Conservation (phyloP, 2,888 invertebrate species). For the Drosophila affinis region DNA sequence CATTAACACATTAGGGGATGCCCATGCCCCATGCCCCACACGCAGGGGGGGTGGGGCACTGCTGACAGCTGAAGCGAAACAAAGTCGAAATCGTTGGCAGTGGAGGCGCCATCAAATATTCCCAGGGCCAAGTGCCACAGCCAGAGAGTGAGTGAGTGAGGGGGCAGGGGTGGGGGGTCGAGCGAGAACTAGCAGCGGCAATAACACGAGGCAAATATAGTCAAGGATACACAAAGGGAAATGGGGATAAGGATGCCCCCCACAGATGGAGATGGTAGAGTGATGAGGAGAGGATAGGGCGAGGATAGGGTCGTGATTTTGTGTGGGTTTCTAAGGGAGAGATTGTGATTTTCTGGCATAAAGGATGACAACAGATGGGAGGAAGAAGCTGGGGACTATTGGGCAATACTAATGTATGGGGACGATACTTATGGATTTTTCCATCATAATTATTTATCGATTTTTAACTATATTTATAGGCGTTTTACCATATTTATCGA, state of each 20-base stretch:
- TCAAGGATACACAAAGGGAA: slow-evolving; percentile 3
- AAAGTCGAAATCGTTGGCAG: slow-evolving; percentile 29
- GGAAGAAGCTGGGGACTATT: too few species aligned
- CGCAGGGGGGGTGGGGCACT: neutral
- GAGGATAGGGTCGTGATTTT: neutral
- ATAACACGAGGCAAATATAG: slow-evolving; percentile 17
- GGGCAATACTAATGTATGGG: too few species aligned
- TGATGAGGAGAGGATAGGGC: neutral
- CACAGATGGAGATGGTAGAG: neutral
- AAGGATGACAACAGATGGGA: too few species aligned
- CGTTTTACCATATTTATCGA: too few species aligned
- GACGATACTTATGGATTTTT: too few species aligned
- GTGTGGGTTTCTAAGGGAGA: neutral
- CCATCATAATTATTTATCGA: too few species aligned
- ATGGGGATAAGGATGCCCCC: slow-evolving; percentile 19
- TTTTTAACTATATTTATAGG: too few species aligned
- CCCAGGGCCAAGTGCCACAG: slow-evolving; percentile 45
- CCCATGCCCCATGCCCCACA: neutral
- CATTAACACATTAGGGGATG: slow-evolving; percentile 78
- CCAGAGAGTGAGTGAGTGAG: neutral
- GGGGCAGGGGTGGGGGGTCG: too few species aligned
- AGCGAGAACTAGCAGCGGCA: slow-evolving; percentile 29
- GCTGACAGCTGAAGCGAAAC: slow-evolving; percentile 67
- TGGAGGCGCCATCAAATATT: slow-evolving; percentile 31
- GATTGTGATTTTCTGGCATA: neutral